These are phyloP conservation scores for Acronicta leporina DNA, from an alignment of 2,888 invertebrate species.

Conservation along the genomic window DNA sequence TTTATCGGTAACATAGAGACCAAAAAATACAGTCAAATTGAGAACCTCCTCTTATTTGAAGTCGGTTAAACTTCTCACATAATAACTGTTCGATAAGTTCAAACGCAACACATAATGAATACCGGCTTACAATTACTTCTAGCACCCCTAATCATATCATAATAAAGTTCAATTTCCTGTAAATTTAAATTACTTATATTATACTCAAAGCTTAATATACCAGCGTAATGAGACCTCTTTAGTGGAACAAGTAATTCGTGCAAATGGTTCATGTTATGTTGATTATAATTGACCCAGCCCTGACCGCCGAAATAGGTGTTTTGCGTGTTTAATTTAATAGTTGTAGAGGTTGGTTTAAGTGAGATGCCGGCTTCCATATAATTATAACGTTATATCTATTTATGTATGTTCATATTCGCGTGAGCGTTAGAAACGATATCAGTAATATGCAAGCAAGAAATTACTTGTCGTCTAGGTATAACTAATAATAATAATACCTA, in stretches of 20 bases:
- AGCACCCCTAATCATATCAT: conserved; percentile 39
- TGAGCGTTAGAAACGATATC: conserved; percentile 2
- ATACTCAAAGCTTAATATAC: conserved; percentile 37
- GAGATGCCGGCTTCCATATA: conserved; percentile 63
- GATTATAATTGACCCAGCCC: conserved; percentile 70
- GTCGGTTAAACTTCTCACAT: conserved; percentile 10
- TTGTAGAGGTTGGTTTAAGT: conserved; percentile 52
- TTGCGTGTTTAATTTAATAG: conserved; percentile 76
- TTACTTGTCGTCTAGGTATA: too few species aligned
- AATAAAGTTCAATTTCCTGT: conserved; percentile 64
- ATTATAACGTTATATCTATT: conserved; percentile 61
- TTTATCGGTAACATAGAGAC: too few species aligned
- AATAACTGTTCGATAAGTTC: conserved; percentile 38
- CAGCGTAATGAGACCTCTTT: conserved; percentile 53
- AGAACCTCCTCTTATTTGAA: too few species aligned
- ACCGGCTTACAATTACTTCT: conserved; percentile 39
- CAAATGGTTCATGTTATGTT: conserved; percentile 47
- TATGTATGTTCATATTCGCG: conserved; percentile 50
- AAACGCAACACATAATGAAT: conserved; percentile 37
- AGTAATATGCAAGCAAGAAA: too few species aligned
- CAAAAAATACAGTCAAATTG: too few species aligned
- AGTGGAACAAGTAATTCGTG: conserved; percentile 5
- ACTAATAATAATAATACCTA: too few species aligned
- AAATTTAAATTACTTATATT: conserved; percentile 49
- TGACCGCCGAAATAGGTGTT: conserved; percentile 78